Evolutionary conservation across 2,888 invertebrate genomes (phyloP).

Genomic region (Tholera decimalis): DNA sequence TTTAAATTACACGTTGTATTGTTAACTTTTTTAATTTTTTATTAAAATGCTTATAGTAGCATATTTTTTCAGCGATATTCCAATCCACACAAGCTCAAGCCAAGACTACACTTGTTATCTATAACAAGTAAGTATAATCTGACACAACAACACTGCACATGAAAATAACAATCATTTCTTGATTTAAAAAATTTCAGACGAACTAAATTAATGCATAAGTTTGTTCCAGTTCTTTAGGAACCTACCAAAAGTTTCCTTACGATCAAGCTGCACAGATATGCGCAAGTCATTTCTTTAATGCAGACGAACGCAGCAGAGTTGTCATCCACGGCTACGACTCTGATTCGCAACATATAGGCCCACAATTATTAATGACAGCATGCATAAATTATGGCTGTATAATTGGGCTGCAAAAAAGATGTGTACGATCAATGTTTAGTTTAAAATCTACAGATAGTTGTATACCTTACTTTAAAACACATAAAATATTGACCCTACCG

Average conservation of each 20-base stretch:
- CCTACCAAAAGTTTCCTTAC: background rate
- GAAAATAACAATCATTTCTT: too few species aligned
- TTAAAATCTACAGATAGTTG: too few species aligned
- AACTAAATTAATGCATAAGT: background rate
- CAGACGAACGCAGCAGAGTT: fast-evolving
- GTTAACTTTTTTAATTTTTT: too few species aligned
- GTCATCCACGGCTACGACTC: background rate
- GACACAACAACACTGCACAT: background rate
- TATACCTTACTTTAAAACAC: too few species aligned
- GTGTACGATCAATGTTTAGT: too few species aligned
- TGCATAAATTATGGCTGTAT: fast-evolving
- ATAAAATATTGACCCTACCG: too few species aligned
- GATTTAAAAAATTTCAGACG: too few species aligned
- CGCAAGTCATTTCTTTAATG: background rate
- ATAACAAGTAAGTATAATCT: background rate
- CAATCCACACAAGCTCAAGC: background rate
- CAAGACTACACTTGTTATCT: background rate
- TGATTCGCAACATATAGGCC: fast-evolving
- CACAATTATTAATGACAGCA: background rate
- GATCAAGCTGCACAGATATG: background rate
- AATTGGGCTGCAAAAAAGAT: too few species aligned
- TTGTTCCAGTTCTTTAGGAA: background rate
- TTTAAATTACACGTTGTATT: too few species aligned
- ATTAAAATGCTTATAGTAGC: background rate
- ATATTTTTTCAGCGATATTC: background rate